Conservation (phyloP, 2,888 invertebrate species). For the Bimastos eiseni region DNA sequence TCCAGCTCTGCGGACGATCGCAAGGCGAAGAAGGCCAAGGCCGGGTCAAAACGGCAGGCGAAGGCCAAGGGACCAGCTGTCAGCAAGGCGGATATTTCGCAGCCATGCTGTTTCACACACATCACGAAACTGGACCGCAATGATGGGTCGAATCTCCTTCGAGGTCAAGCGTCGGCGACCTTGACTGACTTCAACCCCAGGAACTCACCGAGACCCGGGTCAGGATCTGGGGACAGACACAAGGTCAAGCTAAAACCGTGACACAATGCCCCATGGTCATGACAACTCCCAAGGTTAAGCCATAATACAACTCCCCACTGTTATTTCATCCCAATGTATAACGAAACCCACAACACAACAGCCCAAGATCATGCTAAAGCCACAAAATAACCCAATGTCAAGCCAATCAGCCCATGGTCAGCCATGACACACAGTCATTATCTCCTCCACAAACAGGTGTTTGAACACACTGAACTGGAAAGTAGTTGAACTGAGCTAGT, state of each 20-base stretch:
- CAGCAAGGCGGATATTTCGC: slow-evolving; percentile 79
- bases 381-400: not conserved
- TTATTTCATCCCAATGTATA: not conserved
- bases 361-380: not conserved
- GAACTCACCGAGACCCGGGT: not conserved
- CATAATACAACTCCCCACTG: not conserved
- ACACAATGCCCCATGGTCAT: not conserved
- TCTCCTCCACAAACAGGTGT: not conserved
- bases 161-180: not conserved
- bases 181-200: not conserved
- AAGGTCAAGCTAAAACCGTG: slow-evolving; percentile 20
- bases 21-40: slow-evolving; percentile 38
- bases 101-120: slow-evolving; percentile 83
- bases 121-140: slow-evolving; percentile 73
- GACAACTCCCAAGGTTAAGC: not conserved
- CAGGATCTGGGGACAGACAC: not conserved
- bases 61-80: slow-evolving; percentile 66
- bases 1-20: slow-evolving; percentile 43
- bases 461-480: not conserved
- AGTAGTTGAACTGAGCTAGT: not conserved
- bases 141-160: slow-evolving; percentile 35
- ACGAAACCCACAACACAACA: not conserved
- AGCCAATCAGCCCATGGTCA: not conserved
- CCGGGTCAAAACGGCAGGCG: slow-evolving; percentile 61
- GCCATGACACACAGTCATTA: not conserved